A percentile compares a stretch with the other conserved stretches of the same genome.
phyloP scores from a whole-genome alignment of 2,797 vertebrate genomes.

The Pelochelys cantorii region DNA sequence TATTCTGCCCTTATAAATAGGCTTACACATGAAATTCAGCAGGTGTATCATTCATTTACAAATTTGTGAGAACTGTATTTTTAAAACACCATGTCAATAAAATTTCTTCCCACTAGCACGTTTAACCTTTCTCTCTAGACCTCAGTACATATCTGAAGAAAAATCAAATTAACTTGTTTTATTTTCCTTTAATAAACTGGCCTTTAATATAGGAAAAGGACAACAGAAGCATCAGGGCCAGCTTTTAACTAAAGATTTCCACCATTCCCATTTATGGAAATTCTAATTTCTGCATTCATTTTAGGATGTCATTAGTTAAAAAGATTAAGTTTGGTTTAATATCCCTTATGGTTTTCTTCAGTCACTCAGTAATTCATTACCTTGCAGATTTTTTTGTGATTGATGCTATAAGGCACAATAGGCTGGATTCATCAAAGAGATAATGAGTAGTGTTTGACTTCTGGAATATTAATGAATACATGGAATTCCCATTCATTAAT shows the following conservation, averaged over 20 bases:
- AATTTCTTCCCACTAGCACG: neutral
- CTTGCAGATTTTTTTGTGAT: constrained; percentile 50
- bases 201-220: accelerated
- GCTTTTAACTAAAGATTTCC: neutral
- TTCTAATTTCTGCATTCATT: constrained; percentile 30
- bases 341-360: constrained; percentile 56
- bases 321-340: constrained; percentile 66
- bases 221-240: neutral
- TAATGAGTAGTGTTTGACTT: constrained; percentile 60
- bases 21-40: neutral
- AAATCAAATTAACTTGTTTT: neutral
- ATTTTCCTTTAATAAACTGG: neutral
- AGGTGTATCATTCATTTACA: accelerated
- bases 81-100: neutral
- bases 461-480: constrained; percentile 67
- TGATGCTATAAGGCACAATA: constrained; percentile 59
- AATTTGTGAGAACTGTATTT: neutral
- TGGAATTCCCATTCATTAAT: constrained; percentile 47
- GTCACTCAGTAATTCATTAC: constrained; percentile 58
- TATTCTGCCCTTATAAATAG: neutral
- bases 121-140: neutral
- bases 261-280: neutral
- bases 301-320: constrained; percentile 33
- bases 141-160: neutral
- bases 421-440: constrained; percentile 63